phyloP scores from a whole-genome alignment of 2,113 vertebrate species.

The Ictidomys tridecemlineatus region DNA sequence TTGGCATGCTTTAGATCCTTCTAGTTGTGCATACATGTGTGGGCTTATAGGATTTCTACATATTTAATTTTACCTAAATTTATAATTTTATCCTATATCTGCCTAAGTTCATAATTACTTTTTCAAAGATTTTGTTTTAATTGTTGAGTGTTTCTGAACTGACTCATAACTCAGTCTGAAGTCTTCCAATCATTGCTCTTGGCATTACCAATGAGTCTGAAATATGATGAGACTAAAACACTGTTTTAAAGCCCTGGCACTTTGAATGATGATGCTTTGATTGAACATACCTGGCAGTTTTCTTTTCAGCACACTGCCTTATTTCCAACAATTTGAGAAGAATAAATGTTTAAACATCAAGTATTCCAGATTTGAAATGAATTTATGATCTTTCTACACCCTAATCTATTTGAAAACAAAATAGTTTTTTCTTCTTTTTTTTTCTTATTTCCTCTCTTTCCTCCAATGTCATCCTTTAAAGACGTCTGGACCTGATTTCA shows the following conservation, averaged over 20 bases:
- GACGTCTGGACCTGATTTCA: background rate
- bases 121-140: slow-evolving; percentile 29
- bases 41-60: background rate
- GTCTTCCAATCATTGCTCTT: slow-evolving; percentile 5
- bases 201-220: slow-evolving; percentile 41
- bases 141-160: background rate
- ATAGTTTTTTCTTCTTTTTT: background rate
- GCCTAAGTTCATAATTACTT: background rate
- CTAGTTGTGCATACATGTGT: background rate
- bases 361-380: slow-evolving; percentile 26
- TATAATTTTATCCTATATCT: slow-evolving; percentile 17
- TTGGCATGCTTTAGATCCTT: slow-evolving; percentile 4
- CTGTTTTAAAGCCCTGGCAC: slow-evolving; percentile 5
- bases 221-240: background rate
- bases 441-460: background rate
- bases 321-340: slow-evolving; percentile 9
- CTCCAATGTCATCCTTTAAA: background rate
- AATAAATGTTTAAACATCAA: slow-evolving; percentile 25
- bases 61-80: background rate
- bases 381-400: background rate
- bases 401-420: background rate
- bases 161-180: slow-evolving; percentile 48
- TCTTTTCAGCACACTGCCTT: background rate
- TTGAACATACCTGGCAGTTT: background rate
- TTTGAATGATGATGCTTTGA: background rate